Evolutionary conservation across 2,113 vertebrate species (phyloP), one percentile per base, ranked within the genome.

Genomic region (Aptenodytes forsteri): DNA sequence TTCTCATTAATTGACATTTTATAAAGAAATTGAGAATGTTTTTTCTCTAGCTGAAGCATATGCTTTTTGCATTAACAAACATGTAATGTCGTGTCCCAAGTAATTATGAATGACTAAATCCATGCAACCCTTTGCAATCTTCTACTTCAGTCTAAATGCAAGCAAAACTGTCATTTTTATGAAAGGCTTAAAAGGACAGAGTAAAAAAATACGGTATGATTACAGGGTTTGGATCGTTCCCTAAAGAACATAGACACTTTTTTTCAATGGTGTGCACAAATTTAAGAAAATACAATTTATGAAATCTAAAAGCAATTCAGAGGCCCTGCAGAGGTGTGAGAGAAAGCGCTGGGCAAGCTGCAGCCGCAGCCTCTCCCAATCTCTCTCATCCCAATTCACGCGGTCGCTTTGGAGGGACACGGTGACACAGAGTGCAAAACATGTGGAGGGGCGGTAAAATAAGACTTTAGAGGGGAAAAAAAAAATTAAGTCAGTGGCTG

Each of bases 401-500:
- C 70, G 11, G 1, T 82, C 2, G 0, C 87, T 82, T 89, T 89
- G 59, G 94, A 95, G 91, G 90, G 83, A 79, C 6, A 2, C 4
- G 9, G 83, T 72, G 84, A 76, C 82, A 96, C 66, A 59, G 71
- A 92, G 90, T 34, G 70, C 95, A 92, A 84, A 96, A 94, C 78
- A 32, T 36, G 58, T 70, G 87, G 94, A 85, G 67, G 83, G 70
- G 67, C 27, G 13, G 79, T 91, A 83, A 56, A 97, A 95, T 46
- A 80, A 90, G 96, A 94, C 96, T 97, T 96, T 69, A 69, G 78
- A n/a, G 52, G 7, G 36, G 54, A 73, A 65, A 42, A 87, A 91
- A 80, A 89, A 88, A 62, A 78, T 36, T 13, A 96, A 95, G 90
- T 95, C 97, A 95, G 93, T 83, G 66, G 69, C 92, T 92, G 84